A percentile compares a stretch with the other conserved stretches of the same genome.
phyloP scores from a whole-genome alignment of 2,888 invertebrate genomes.

The Aspidapion aeneum region DNA sequence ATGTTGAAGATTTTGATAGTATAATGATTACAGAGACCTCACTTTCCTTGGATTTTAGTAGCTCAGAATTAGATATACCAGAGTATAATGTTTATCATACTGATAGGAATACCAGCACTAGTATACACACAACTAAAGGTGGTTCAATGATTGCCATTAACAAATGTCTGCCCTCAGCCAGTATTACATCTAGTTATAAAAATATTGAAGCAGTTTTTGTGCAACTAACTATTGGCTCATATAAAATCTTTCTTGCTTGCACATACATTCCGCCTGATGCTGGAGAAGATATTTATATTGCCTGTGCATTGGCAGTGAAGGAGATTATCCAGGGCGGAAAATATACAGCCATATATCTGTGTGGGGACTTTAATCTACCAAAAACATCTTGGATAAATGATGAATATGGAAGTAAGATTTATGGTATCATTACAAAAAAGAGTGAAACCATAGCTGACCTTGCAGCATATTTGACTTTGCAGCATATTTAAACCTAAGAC shows the following conservation, averaged over 20 bases:
- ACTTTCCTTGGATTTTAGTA: neutral
- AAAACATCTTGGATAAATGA: neutral
- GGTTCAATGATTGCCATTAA: neutral
- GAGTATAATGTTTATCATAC: neutral
- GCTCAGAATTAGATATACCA: neutral
- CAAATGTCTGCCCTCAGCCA: neutral
- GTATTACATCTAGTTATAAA: neutral
- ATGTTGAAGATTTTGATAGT: neutral
- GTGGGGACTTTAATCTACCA: neutral
- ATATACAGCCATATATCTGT: neutral
- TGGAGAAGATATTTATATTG: neutral
- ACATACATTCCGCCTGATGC: neutral
- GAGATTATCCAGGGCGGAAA: neutral
- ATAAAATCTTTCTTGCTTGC: neutral
- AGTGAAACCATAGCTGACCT: neutral
- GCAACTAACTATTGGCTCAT: neutral
- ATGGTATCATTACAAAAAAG: neutral
- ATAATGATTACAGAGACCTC: neutral
- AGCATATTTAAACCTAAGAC: too few species aligned
- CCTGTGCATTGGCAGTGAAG: neutral
- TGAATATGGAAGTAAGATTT: neutral
- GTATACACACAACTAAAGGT: neutral
- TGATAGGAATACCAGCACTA: neutral
- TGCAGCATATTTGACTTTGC: neutral
- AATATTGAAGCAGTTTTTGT: neutral